Percentiles rank a stretch among this genome's conserved stretches.
Evolutionary conservation across 2,113 vertebrate genomes (phyloP).

Genomic region (Nyctibius bracteatus): DNA sequence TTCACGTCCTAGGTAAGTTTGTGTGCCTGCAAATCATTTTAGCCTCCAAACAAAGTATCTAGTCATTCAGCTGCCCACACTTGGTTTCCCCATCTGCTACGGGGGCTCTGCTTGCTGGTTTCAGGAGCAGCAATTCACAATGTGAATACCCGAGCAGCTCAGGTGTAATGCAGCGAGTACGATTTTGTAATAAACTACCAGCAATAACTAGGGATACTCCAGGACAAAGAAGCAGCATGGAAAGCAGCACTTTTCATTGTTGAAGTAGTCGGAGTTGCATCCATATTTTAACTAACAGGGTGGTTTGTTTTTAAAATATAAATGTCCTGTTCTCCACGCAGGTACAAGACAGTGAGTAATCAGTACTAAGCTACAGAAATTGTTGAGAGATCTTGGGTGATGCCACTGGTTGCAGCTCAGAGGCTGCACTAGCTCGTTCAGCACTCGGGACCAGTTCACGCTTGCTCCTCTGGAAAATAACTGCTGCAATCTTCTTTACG

Average conservation of each 20-base stretch:
- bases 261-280: background rate
- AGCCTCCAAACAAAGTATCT: background rate
- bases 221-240: background rate
- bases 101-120: background rate
- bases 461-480: background rate
- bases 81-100: background rate
- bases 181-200: background rate
- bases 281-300: background rate
- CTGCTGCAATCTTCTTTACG: background rate
- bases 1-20: background rate
- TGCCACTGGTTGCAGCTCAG: background rate
- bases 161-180: background rate
- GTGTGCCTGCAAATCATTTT: background rate
- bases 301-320: background rate
- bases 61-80: background rate
- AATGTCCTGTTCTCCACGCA: background rate
- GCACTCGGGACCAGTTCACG: background rate
- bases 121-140: accelerated
- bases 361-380: background rate
- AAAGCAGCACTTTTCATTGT: background rate
- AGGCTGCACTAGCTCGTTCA: background rate
- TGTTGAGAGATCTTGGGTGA: background rate
- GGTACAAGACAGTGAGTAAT: background rate
- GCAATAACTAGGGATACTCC: background rate
- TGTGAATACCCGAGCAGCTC: background rate